Conservation (phyloP, 1,140 invertebrate genomes). For the Bombus impatiens region DNA sequence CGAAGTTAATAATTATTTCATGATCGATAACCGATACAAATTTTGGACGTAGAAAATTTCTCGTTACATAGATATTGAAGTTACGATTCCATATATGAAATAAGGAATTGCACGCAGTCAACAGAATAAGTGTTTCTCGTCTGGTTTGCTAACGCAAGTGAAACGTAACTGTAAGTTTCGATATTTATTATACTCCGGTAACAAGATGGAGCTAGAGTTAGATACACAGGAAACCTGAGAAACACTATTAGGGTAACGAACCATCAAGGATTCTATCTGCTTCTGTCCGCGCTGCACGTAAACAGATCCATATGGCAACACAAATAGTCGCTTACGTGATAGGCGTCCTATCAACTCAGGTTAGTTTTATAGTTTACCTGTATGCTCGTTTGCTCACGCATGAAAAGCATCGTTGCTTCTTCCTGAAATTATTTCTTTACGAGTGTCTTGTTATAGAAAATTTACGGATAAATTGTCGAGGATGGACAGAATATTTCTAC, state of each 20-base stretch:
- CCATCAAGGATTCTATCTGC: conserved; percentile 50
- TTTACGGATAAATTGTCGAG: not conserved
- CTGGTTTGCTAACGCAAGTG: too few relatives aligned
- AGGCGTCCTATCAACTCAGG: not conserved
- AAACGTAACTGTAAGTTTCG: conserved; percentile 47
- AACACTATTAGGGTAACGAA: conserved; percentile 57
- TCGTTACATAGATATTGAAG: too few relatives aligned
- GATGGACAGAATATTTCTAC: not conserved
- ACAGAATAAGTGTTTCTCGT: too few relatives aligned
- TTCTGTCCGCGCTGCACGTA: conserved; percentile 1
- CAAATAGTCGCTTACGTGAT: not conserved
- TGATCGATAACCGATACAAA: not conserved
- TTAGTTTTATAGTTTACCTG: conserved; percentile 40
- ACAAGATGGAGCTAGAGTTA: conserved; percentile 45
- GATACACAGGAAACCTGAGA: conserved; percentile 34
- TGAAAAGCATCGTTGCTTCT: too few relatives aligned
- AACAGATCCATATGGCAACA: conserved; percentile 39
- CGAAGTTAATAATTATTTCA: not conserved
- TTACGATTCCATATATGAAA: too few relatives aligned
- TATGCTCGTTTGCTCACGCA: not conserved
- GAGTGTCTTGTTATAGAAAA: not conserved
- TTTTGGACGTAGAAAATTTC: too few relatives aligned
- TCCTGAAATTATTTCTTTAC: too few relatives aligned
- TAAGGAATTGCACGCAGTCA: too few relatives aligned
- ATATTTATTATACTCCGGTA: conserved; percentile 65